A percentile compares a stretch with the other conserved stretches of the same genome.
Conservation (phyloP, 2,888 invertebrate genomes). For the Xestia ashworthii region DNA sequence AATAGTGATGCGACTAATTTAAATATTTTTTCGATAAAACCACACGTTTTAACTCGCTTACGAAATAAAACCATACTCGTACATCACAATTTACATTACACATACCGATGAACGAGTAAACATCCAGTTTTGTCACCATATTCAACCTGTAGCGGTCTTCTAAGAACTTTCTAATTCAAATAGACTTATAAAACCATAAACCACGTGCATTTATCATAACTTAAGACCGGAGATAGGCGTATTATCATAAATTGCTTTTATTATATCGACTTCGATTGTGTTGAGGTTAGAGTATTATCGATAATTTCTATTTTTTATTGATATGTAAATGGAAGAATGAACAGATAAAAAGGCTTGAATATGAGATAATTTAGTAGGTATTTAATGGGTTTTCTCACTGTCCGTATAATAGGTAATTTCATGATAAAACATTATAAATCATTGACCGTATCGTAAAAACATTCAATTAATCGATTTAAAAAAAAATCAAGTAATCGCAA, state of each 20-base stretch:
- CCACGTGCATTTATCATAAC: conserved; percentile 44
- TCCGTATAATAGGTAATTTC: not conserved
- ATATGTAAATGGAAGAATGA: conserved; percentile 21
- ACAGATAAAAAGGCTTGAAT: not conserved
- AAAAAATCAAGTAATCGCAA: not conserved
- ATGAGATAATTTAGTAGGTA: not conserved
- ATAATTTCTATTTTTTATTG: conserved; percentile 40
- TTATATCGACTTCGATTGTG: conserved; percentile 49
- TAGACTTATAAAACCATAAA: conserved; percentile 57
- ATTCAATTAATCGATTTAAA: not conserved
- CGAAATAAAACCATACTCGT: conserved; percentile 18
- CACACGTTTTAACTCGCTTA: conserved; percentile 14
- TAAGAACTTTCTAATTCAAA: conserved; percentile 67
- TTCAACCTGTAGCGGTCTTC: conserved; percentile 33
- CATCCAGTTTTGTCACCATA: conserved; percentile 57
- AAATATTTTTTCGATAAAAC: conserved; percentile 39
- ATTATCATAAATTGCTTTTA: conserved; percentile 38
- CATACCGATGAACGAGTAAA: conserved; percentile 46
- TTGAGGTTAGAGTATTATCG: conserved; percentile 25
- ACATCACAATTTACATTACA: conserved; percentile 50
- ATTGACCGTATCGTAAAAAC: not conserved
- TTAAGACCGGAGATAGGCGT: conserved; percentile 26
- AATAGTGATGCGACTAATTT: conserved; percentile 26
- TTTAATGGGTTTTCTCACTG: not conserved
- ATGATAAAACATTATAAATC: not conserved